A percentile compares a stretch with the other conserved stretches of the same genome.
Conservation (phyloP, 37 sponge, comb jelly and placozoan genomes). For the Crambe crambe region DNA sequence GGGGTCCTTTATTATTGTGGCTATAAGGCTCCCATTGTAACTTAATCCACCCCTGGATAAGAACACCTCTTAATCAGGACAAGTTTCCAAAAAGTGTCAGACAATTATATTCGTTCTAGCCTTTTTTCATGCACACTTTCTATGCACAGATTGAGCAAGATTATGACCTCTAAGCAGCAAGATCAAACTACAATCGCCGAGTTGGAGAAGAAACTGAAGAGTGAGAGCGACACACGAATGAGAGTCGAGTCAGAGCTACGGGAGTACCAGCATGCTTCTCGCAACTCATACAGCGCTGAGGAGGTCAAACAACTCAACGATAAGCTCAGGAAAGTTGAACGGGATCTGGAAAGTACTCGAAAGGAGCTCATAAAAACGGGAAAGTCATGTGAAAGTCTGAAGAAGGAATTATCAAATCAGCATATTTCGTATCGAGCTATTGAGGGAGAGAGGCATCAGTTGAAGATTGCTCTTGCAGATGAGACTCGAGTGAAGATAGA, state of each 20-base stretch:
- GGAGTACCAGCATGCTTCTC: constrained; percentile 32
- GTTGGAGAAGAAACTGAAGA: constrained; percentile 49
- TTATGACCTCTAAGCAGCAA: constrained; percentile 28
- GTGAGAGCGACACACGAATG: constrained; percentile 7
- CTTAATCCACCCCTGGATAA: too few species aligned
- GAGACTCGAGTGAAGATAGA: constrained; percentile 68
- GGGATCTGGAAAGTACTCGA: constrained; percentile 17
- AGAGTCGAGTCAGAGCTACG: constrained; percentile 54
- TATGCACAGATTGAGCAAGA: constrained; percentile 29
- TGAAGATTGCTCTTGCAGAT: constrained; percentile 36
- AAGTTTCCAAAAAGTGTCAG: too few species aligned
- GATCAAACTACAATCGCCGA: constrained; percentile 39
- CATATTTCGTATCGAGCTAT: background rate
- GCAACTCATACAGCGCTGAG: constrained; percentile 38
- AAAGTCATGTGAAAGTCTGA: background rate
- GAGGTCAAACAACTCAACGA: constrained; percentile 54
- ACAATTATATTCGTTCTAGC: too few species aligned
- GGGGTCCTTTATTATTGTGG: too few species aligned
- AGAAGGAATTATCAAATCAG: constrained; percentile 18
- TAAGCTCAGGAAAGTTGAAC: constrained; percentile 30
- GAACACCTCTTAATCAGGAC: too few species aligned
- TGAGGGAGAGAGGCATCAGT: constrained; percentile 25
- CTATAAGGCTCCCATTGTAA: too few species aligned
- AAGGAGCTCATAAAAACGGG: constrained; percentile 20
- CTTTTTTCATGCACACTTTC: too few species aligned